These are phyloP conservation scores for Cuniculus paca DNA, from an alignment of 2,797 vertebrate species.

Conservation along the genomic window DNA sequence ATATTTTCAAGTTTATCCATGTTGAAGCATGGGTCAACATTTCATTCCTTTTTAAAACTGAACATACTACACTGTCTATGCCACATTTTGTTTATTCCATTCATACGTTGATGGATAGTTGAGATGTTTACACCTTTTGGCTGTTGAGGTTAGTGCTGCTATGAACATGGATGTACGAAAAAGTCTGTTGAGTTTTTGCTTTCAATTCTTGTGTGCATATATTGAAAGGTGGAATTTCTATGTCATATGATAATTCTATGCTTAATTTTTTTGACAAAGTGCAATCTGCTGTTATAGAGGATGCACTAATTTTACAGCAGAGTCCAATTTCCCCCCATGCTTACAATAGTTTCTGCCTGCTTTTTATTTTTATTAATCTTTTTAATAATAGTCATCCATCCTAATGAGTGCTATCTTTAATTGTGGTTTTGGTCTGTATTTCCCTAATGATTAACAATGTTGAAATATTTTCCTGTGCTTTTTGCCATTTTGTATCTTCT, in stretches of 20 bases:
- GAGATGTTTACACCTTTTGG: not conserved
- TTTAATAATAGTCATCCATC: not conserved
- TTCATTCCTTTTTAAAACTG: not conserved
- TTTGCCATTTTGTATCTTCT: not conserved
- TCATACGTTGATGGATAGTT: not conserved
- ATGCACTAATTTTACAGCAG: not conserved
- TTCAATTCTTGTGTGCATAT: not conserved
- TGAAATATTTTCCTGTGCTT: not conserved
- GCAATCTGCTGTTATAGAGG: not conserved
- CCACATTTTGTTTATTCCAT: not conserved
- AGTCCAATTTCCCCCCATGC: not conserved
- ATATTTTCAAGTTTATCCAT: not conserved
- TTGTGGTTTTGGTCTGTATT: not conserved
- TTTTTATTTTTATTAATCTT: not conserved
- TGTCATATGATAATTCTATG: not conserved
- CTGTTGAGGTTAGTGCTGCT: not conserved
- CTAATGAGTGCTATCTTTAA: not conserved
- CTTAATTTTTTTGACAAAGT: not conserved
- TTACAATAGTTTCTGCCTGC: not conserved
- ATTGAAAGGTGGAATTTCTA: not conserved
- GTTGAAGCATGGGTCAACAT: not conserved
- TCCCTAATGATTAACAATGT: not conserved
- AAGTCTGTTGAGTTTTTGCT: not conserved
- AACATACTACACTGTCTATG: no score
- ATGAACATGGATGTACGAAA: not conserved